phyloP scores from a whole-genome alignment of 2,888 invertebrate genomes.

The Dorcus parallelipipedus region DNA sequence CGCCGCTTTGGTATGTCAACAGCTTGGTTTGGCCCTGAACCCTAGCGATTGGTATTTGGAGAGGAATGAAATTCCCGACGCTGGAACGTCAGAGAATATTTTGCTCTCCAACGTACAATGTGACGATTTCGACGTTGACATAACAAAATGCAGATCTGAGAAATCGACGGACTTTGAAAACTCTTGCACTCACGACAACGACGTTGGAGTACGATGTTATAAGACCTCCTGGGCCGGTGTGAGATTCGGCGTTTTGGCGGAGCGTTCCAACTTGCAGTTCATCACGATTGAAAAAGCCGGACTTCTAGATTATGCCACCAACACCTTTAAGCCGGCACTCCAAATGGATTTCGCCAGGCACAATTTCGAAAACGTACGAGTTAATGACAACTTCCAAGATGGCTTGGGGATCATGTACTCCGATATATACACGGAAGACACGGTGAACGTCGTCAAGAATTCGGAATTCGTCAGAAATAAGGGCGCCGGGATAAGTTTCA shows the following conservation, averaged over 20 bases:
- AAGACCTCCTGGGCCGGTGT: slow-evolving; percentile 94
- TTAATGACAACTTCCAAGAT: slow-evolving; percentile 85
- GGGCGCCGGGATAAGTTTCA: slow-evolving; percentile 86
- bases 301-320: slow-evolving; percentile 86
- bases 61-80: slow-evolving; percentile 74
- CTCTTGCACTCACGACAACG: slow-evolving; percentile 81
- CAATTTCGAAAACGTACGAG: slow-evolving; percentile 74
- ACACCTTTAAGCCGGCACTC: slow-evolving; percentile 81
- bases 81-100: slow-evolving; percentile 73
- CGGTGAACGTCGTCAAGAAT: slow-evolving; percentile 76
- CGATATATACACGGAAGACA: slow-evolving; percentile 84
- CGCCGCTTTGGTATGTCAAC: slow-evolving; percentile 92
- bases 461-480: slow-evolving; percentile 81
- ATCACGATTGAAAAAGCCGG: slow-evolving; percentile 90
- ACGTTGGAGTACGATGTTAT: slow-evolving; percentile 85
- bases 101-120: slow-evolving; percentile 86
- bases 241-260: slow-evolving; percentile 83
- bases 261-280: slow-evolving; percentile 82
- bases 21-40: slow-evolving; percentile 88
- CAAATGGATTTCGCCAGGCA: slow-evolving; percentile 85
- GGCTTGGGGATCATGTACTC: slow-evolving; percentile 93
- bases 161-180: slow-evolving; percentile 76
- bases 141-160: slow-evolving; percentile 84
- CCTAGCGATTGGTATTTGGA: slow-evolving; percentile 88
- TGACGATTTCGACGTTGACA: slow-evolving; percentile 84